Evolutionary conservation across 2,797 vertebrate species (phyloP).

Genomic region (Falco concolor): DNA sequence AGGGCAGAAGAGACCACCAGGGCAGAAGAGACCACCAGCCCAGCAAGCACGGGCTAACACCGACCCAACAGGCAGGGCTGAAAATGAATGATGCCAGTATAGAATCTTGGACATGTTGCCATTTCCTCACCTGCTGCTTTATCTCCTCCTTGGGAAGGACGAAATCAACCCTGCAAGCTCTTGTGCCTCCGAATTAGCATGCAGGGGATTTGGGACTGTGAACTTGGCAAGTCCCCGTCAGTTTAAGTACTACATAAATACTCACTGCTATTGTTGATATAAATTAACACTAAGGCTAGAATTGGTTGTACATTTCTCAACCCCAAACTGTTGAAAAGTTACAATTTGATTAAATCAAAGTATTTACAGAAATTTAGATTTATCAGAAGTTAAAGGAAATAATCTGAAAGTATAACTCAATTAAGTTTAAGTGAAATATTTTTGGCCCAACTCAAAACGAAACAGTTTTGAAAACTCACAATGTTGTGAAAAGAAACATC

Average conservation of each 20-base stretch:
- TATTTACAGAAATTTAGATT: background rate
- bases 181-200: background rate
- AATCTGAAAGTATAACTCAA: background rate
- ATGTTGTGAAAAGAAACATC: background rate
- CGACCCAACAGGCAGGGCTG: background rate
- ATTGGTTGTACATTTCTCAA: background rate
- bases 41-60: fast-evolving
- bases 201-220: background rate
- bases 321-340: background rate
- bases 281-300: background rate
- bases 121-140: background rate
- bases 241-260: background rate
- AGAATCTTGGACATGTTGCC: background rate
- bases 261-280: background rate
- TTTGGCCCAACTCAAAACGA: background rate
- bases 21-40: background rate
- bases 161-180: background rate
- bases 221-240: background rate
- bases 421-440: background rate
- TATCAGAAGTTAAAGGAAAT: background rate
- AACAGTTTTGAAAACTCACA: background rate
- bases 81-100: fast-evolving
- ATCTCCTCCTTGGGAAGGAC: background rate
- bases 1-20: background rate
- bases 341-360: background rate